Conservation (phyloP, 2,888 invertebrate species). For the Ceriagrion tenellum region DNA sequence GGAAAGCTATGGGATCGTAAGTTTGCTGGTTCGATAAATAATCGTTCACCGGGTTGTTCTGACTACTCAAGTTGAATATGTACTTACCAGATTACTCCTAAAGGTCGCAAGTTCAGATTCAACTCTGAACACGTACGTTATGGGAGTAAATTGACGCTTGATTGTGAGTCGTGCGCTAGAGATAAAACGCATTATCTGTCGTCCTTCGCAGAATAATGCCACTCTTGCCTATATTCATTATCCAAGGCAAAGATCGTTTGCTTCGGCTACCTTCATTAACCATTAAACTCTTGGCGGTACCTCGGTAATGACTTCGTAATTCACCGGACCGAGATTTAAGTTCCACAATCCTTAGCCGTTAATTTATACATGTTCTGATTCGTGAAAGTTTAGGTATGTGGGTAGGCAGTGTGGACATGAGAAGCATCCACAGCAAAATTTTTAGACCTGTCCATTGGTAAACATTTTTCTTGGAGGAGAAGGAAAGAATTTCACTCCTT, state of each 20-base stretch:
- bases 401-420: too few relatives aligned
- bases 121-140: background rate
- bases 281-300: background rate
- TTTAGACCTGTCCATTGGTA: too few relatives aligned
- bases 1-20: background rate
- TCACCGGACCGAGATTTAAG: too few relatives aligned
- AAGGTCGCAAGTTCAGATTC: background rate
- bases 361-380: too few relatives aligned
- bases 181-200: background rate
- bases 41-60: background rate
- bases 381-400: too few relatives aligned
- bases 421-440: too few relatives aligned
- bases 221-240: background rate
- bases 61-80: background rate
- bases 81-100: slow-evolving; percentile 9
- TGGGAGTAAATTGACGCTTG: background rate
- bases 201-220: background rate
- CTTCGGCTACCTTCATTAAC: background rate
- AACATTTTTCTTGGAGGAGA: too few relatives aligned
- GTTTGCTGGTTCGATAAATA: background rate
- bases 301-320: background rate
- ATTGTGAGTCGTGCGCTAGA: background rate
- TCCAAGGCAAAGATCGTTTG: background rate
- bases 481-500: too few relatives aligned
- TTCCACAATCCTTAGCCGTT: too few relatives aligned